A percentile compares a stretch with the other conserved stretches of the same genome.
phyloP scores from a whole-genome alignment of 2,113 vertebrate genomes.

The Dipodomys merriami region DNA sequence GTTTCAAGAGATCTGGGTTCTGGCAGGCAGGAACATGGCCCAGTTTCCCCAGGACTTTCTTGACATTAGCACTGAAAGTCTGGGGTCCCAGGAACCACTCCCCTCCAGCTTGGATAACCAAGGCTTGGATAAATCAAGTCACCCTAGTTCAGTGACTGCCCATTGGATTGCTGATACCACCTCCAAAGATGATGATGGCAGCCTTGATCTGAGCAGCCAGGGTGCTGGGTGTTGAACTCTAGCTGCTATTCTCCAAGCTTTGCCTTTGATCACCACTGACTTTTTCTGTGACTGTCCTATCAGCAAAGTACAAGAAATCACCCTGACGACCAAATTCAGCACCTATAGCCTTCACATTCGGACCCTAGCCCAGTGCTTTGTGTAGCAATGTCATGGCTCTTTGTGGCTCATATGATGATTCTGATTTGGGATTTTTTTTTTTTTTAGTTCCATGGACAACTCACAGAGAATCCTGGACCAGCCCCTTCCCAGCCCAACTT shows the following conservation, averaged over 20 bases:
- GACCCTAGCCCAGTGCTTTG: not conserved
- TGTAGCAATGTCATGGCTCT: not conserved
- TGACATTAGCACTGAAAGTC: not conserved
- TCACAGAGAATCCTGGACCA: not conserved
- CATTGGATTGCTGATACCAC: not conserved
- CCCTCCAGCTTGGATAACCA: too few relatives aligned
- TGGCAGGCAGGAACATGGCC: not conserved
- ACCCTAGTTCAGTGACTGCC: not conserved
- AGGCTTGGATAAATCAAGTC: not conserved
- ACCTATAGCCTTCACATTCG: not conserved
- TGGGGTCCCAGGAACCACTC: not conserved
- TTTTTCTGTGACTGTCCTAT: not conserved
- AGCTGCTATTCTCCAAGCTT: not conserved
- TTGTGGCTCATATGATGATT: not conserved
- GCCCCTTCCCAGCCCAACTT: not conserved
- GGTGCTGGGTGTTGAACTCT: not conserved
- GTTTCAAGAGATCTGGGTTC: not conserved
- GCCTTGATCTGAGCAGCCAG: not conserved
- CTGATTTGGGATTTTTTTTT: not conserved
- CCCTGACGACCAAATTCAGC: not conserved
- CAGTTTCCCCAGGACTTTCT: not conserved
- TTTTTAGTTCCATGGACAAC: slow-evolving; percentile 69
- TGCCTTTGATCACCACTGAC: not conserved
- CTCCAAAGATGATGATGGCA: not conserved
- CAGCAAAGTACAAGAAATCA: not conserved